Conservation (phyloP, 2,113 vertebrate species). For the Lasiurus cinereus region DNA sequence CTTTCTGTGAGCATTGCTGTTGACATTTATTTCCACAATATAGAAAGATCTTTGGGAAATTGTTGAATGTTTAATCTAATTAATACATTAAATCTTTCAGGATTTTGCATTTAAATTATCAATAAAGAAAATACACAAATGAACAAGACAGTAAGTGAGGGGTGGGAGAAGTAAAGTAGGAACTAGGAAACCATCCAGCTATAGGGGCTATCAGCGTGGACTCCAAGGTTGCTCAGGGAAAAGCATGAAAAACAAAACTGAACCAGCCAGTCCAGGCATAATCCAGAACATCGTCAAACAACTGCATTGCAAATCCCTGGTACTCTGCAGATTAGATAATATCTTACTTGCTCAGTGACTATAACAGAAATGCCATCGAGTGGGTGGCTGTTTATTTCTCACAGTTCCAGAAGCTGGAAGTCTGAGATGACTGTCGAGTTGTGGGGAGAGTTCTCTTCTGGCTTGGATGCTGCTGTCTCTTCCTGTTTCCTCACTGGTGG, state of each 20-base stretch:
- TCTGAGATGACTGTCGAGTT: neutral
- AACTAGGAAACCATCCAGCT: neutral
- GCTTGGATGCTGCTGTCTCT: neutral
- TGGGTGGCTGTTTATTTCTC: neutral
- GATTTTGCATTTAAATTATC: neutral
- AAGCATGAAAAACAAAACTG: neutral
- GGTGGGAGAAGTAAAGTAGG: neutral
- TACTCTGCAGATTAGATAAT: neutral
- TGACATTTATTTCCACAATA: neutral
- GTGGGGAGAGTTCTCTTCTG: neutral
- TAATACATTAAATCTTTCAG: neutral
- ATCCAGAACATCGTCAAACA: neutral
- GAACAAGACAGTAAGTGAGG: neutral
- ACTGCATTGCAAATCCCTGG: no score
- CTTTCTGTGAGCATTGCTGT: neutral
- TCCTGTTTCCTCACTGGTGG: neutral
- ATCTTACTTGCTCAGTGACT: neutral
- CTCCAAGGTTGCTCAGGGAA: neutral
- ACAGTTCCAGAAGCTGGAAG: neutral
- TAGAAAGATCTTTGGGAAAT: neutral
- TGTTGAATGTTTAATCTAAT: slow-evolving; percentile 28
- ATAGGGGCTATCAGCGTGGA: neutral
- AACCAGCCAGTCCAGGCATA: neutral
- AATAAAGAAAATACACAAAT: neutral
- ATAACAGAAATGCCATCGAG: neutral